phyloP scores from a whole-genome alignment of 2,113 vertebrate species.

The Dunckerocampus dactyliophorus region DNA sequence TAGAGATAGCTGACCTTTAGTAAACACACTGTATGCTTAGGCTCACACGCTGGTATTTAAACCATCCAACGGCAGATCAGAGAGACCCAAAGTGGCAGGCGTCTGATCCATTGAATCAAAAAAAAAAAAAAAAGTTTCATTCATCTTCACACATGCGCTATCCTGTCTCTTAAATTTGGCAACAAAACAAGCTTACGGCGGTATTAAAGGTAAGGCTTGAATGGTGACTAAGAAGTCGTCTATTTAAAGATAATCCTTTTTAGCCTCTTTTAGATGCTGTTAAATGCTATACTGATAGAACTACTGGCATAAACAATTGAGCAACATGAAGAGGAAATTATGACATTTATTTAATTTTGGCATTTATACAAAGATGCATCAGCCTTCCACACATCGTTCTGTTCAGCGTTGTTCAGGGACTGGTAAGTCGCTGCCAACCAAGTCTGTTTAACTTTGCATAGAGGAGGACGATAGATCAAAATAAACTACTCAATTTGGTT shows the following conservation, averaged over 20 bases:
- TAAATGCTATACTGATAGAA: not conserved
- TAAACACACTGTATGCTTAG: conserved; percentile 23
- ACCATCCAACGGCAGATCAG: conserved; percentile 22
- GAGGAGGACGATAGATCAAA: too few relatives aligned
- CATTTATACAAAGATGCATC: not conserved
- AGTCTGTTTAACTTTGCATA: too few relatives aligned
- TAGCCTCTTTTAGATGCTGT: not conserved
- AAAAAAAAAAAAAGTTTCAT: not conserved
- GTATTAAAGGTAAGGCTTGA: conserved; percentile 2
- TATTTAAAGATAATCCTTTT: conserved; percentile 1
- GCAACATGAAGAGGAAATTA: not conserved
- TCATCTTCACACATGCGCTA: conserved; percentile 13
- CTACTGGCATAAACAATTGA: not conserved
- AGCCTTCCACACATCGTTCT: not conserved
- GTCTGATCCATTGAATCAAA: conserved; percentile 12
- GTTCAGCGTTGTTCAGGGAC: not conserved
- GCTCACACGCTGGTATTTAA: conserved; percentile 23
- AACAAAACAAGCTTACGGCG: conserved; percentile 3
- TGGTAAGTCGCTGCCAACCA: too few relatives aligned
- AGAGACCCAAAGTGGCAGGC: conserved; percentile 9
- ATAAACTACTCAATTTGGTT: not conserved
- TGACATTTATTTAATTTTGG: not conserved
- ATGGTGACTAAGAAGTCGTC: not conserved
- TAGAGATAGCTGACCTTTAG: conserved; percentile 45
- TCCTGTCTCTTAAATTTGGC: conserved; percentile 5